Evolutionary conservation across 2,888 invertebrate genomes (phyloP).

Genomic region (Aleiodes testaceus): DNA sequence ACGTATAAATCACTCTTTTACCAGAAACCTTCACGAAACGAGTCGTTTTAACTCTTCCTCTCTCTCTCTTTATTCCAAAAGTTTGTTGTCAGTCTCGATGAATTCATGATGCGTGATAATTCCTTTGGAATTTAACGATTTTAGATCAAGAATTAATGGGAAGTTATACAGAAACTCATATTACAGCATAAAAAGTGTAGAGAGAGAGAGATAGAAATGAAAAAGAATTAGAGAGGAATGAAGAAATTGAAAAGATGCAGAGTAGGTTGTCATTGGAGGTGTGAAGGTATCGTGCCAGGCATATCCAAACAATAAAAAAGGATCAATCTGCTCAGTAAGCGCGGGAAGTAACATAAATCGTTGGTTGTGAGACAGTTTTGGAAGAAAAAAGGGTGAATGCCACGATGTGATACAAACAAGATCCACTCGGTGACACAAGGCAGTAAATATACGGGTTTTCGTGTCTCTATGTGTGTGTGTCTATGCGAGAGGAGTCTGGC

Average conservation of each 20-base stretch:
- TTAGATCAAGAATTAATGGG: too few relatives aligned
- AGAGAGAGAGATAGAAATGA: neutral
- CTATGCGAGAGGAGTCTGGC: conserved; percentile 8
- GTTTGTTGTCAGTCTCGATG: neutral
- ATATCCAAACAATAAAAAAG: conserved; percentile 65
- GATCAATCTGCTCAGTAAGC: conserved; percentile 65
- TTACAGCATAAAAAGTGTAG: neutral
- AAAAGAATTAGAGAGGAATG: conserved; percentile 33
- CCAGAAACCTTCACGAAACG: conserved; percentile 41
- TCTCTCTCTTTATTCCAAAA: neutral
- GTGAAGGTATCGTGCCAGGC: conserved; percentile 50
- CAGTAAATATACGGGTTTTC: conserved; percentile 63
- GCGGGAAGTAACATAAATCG: conserved; percentile 68
- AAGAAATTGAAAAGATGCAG: conserved; percentile 27
- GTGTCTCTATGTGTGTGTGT: conserved; percentile 34
- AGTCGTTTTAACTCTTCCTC: conserved; percentile 34
- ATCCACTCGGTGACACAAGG: conserved; percentile 65
- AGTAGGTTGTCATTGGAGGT: conserved; percentile 34
- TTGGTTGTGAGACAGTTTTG: conserved; percentile 64
- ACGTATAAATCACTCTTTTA: conserved; percentile 55
- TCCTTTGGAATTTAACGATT: conserved; percentile 18
- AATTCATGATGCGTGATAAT: conserved; percentile 42
- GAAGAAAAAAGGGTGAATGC: conserved; percentile 54
- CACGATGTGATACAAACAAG: conserved; percentile 69
- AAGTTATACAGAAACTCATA: too few relatives aligned